Conservation (phyloP, 2,113 vertebrate genomes). For the Amblyornis subalaris region DNA sequence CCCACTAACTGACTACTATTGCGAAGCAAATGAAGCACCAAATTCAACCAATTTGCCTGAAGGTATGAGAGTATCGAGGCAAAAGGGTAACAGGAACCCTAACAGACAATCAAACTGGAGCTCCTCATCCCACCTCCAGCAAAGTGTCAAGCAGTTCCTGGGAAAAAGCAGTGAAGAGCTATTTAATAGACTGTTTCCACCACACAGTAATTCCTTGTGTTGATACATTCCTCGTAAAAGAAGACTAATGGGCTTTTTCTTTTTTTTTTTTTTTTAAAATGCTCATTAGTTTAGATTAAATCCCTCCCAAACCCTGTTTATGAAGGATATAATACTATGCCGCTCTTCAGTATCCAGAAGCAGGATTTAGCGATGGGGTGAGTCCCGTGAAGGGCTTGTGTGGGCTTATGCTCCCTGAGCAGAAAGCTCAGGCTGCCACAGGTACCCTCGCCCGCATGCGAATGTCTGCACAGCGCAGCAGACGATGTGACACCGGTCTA, state of each 20-base stretch:
- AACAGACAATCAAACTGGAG: not conserved
- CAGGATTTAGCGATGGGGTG: not conserved
- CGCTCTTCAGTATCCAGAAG: not conserved
- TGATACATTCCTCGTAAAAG: not conserved
- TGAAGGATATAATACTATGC: not conserved
- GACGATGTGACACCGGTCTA: not conserved
- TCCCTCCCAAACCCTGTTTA: not conserved
- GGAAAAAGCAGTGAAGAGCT: not conserved
- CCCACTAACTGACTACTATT: not conserved
- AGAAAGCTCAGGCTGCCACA: not conserved
- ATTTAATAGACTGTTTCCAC: not conserved
- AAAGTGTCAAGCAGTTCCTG: not conserved
- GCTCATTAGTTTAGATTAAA: not conserved
- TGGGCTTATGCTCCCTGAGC: not conserved
- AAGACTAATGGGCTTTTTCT: not conserved
- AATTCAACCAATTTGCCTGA: not conserved
- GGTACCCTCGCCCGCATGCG: not conserved
- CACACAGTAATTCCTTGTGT: not conserved
- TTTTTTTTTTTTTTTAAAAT: not conserved
- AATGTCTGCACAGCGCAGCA: accelerated
- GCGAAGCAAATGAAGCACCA: not conserved
- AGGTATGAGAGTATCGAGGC: not conserved
- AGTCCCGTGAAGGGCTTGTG: not conserved
- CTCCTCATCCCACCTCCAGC: not conserved
- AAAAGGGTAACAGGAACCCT: not conserved